Evolutionary conservation across 2,888 invertebrate species (phyloP), one percentile per base, ranked within the genome.

Genomic region (Perizoma affinitatum): DNA sequence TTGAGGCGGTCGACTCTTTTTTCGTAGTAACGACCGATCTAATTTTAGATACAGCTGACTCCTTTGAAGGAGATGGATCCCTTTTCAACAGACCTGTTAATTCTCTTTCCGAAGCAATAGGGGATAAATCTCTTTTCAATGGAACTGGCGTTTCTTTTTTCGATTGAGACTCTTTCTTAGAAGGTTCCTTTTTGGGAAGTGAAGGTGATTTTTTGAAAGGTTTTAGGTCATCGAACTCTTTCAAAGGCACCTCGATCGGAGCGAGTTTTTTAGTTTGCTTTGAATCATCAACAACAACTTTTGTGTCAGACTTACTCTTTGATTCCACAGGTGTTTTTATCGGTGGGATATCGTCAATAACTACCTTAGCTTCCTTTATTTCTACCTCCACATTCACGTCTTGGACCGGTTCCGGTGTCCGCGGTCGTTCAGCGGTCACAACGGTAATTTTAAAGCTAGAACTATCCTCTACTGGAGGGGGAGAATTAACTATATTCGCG

Each of bases 401-500:
- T 35, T 6, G 46, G 10, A 22, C 45, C 41, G 43, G 48, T 6
- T 51, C 54, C 10, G 54, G 59, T 5, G 59, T 59, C 10, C 46
- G 36, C 46, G 50, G 33, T 8, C 51, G 51, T 22, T 46, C 46
- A 8, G 47, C 22, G 33, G 40, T 10, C 9, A 36, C 45, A 9
- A 22, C 58, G 51, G 53, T 50, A 43, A 61, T 54, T 50, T 66
- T 53, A 58, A 63, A 45, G 74, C 81, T 87, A 87, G 71, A 71
- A 74, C 79, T 84, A 67, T 81, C 83, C 82, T 78, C 77, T 78
- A 80, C 77, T 76, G 67, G 79, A 87, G 89, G 84, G 88, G 90
- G 87, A 77, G 86, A 80, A 80, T 78, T 87, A 84, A 82, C 67
- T 75, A 83, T 86, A 86, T 70, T 65, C 70, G 76, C 78, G 74